Evolutionary conservation across 2,888 invertebrate genomes (phyloP), one percentile per base, ranked within the genome.

Genomic region (Callyntrura sp.): DNA sequence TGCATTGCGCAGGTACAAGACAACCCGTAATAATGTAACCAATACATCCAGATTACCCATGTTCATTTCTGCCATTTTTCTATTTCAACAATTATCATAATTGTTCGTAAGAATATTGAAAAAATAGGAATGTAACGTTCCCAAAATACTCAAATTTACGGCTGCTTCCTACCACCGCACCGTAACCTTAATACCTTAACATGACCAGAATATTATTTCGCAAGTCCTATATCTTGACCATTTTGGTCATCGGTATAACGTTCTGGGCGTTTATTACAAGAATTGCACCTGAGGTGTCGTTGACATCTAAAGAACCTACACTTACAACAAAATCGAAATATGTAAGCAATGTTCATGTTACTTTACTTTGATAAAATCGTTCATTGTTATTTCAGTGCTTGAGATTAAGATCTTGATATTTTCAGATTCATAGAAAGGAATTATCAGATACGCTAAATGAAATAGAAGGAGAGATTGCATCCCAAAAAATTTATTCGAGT

Each of bases 181-280:
- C 62, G 28, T 12, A 12, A 68, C 11, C 14, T 8, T 28, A 45
- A 17, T 57, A 8, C n/a, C 35, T 2, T 35, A 81, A 51, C 12
- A 89, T 89, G 89, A 70, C 68, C 20, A 62, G 89, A 5, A 70
- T 89, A 25, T 45, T 91, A 11, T 86, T 92, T 73, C 85, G 85
- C 48, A 92, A 92, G 55, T 90, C 85, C 23, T 93, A 92, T 81
- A 5, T 93, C 17, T 57, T 93, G 51, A 88, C 92, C 51, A 68
- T 93, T 14, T 70, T 92, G 28, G 55, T 92, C 45, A 65, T 92
- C 45, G 91, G 92, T 4, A 11, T 92, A 9, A 90, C 90, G 25
- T 92, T 92, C 70, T 93, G 92, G 92, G 91, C 92, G 0, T 85
- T 93, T 12, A 62, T 92, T 0, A 92, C 89, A 6, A 57, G 84